Evolutionary conservation across 92 coral and sea anemone genomes (phyloP).

Genomic region (Umimayanthus chanpuru): DNA sequence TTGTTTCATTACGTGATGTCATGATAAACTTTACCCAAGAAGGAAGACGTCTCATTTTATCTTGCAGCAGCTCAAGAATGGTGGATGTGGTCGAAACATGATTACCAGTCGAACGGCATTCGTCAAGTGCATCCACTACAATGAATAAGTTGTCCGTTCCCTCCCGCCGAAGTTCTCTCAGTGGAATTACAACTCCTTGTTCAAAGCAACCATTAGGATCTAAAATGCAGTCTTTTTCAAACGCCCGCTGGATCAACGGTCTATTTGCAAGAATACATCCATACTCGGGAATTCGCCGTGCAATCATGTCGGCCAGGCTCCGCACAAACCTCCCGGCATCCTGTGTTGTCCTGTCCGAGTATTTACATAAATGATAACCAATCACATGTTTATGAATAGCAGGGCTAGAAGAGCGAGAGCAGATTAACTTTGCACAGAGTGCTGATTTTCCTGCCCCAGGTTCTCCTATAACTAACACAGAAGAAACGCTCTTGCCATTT

Average conservation of each 20-base stretch:
- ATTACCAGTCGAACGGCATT: slow-evolving; percentile 52
- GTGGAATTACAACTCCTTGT: slow-evolving; percentile 65
- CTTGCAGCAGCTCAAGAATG: slow-evolving; percentile 55
- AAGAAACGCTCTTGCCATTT: neutral
- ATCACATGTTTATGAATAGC: slow-evolving; percentile 66
- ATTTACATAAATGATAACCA: slow-evolving; percentile 80
- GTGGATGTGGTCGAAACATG: slow-evolving; percentile 32
- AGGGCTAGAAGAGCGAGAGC: slow-evolving; percentile 75
- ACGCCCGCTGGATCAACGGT: slow-evolving; percentile 40
- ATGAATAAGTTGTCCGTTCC: slow-evolving; percentile 51
- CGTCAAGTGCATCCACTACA: slow-evolving; percentile 78
- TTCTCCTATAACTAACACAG: slow-evolving; percentile 42
- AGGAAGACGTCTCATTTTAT: slow-evolving; percentile 56
- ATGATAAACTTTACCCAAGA: slow-evolving; percentile 54
- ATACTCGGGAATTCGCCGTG: slow-evolving; percentile 61
- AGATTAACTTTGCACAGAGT: slow-evolving; percentile 65
- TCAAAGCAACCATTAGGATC: slow-evolving; percentile 73
- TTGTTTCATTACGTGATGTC: slow-evolving; percentile 63
- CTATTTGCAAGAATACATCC: slow-evolving; percentile 38
- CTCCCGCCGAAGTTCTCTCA: slow-evolving; percentile 34
- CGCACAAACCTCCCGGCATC: slow-evolving; percentile 76
- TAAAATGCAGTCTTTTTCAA: slow-evolving; percentile 56
- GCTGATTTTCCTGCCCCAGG: slow-evolving; percentile 62
- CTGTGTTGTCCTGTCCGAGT: slow-evolving; percentile 66
- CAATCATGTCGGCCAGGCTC: slow-evolving; percentile 77